These are phyloP conservation scores for Copsychus sechellarum DNA, from an alignment of 2,113 vertebrate species.

Conservation along the genomic window DNA sequence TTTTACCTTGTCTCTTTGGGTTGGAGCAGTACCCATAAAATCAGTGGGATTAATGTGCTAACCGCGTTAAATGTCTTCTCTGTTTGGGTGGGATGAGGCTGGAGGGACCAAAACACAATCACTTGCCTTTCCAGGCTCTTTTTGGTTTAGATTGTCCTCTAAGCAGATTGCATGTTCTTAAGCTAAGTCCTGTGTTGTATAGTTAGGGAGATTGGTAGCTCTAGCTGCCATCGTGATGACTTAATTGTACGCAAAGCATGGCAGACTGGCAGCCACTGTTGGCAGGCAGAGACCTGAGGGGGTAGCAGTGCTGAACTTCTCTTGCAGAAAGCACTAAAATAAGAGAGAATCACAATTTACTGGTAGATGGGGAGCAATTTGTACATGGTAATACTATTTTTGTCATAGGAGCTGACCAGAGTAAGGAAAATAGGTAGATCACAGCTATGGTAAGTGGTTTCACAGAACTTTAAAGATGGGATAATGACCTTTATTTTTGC, in stretches of 20 bases:
- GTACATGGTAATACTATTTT: not conserved
- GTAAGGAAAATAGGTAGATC: not conserved
- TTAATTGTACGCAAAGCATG: not conserved
- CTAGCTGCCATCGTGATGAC: not conserved
- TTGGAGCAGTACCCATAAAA: not conserved
- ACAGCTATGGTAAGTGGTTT: not conserved
- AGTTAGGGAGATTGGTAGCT: not conserved
- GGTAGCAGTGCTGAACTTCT: not conserved
- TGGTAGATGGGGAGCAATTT: not conserved
- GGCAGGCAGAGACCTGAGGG: not conserved
- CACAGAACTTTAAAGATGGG: not conserved
- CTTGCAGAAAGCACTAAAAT: not conserved
- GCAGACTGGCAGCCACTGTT: not conserved
- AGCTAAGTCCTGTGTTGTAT: not conserved
- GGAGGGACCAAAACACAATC: not conserved
- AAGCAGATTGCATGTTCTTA: not conserved
- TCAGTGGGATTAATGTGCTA: not conserved
- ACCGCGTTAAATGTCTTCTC: not conserved
- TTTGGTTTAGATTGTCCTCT: not conserved
- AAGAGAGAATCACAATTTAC: not conserved
- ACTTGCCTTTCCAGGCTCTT: not conserved
- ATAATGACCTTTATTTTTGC: not conserved
- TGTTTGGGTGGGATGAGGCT: accelerated
- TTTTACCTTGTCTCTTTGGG: not conserved
- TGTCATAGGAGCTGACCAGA: not conserved